phyloP scores from a whole-genome alignment of 2,797 vertebrate species.

The Pitangus sulphuratus region DNA sequence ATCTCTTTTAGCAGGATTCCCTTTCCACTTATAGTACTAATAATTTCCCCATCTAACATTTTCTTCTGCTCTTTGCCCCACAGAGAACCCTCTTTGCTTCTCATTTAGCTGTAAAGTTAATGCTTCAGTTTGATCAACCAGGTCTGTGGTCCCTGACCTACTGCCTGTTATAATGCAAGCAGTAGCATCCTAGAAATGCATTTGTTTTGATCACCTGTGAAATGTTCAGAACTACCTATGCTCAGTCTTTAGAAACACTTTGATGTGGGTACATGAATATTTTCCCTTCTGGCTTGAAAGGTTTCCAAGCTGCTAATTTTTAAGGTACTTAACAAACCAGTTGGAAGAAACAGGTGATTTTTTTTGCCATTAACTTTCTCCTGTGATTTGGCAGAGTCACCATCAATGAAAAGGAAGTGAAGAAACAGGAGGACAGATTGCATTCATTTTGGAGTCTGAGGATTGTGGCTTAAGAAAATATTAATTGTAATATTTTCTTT shows the following conservation, averaged over 20 bases:
- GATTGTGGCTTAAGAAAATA: background rate
- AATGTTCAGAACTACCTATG: background rate
- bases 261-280: background rate
- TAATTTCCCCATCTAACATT: background rate
- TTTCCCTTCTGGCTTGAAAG: slow-evolving; percentile 12
- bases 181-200: background rate
- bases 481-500: background rate
- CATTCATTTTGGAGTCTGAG: background rate
- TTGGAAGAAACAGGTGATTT: slow-evolving; percentile 29
- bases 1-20: background rate
- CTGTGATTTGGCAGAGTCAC: background rate
- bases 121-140: background rate
- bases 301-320: background rate
- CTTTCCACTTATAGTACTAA: background rate
- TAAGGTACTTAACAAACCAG: background rate
- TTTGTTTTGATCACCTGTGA: slow-evolving; percentile 37
- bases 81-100: background rate
- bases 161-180: background rate
- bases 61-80: background rate
- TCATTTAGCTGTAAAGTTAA: background rate
- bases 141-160: background rate
- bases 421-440: slow-evolving; percentile 20
- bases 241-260: slow-evolving; percentile 3
- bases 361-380: slow-evolving; percentile 9
- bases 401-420: background rate